A percentile compares a stretch with the other conserved stretches of the same genome.
These are phyloP conservation scores for Meriones unguiculatus DNA, from an alignment of 2,113 vertebrate species.

Conservation along the genomic window DNA sequence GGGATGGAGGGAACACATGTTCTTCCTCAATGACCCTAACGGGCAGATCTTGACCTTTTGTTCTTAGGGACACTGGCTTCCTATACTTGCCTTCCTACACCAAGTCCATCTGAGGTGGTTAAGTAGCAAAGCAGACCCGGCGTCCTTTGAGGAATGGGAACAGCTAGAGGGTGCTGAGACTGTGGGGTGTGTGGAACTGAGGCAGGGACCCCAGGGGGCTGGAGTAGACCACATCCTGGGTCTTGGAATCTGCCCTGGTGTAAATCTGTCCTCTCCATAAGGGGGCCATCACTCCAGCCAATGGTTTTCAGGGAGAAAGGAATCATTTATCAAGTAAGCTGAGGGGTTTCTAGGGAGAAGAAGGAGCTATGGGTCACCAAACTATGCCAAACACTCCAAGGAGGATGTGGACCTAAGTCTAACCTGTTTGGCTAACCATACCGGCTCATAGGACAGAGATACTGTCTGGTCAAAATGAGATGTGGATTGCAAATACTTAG, in stretches of 20 bases:
- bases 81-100: accelerated
- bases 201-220: neutral
- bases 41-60: neutral
- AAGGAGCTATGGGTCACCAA: neutral
- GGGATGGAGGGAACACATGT: neutral
- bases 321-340: neutral
- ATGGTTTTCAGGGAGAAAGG: neutral
- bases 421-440: neutral
- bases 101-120: neutral
- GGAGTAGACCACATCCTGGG: neutral
- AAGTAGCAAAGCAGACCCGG: neutral
- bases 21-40: neutral
- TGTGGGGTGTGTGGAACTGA: neutral
- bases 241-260: neutral
- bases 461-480: neutral
- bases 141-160: neutral
- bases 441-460: neutral
- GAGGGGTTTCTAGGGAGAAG: neutral
- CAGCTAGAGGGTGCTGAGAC: too few species aligned
- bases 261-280: neutral
- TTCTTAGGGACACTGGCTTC: neutral
- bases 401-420: neutral
- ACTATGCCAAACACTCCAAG: too few species aligned
- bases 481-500: neutral
- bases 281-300: too few species aligned